These are phyloP conservation scores for Eupsilia transversa DNA, from an alignment of 2,888 invertebrate genomes.

Conservation along the genomic window DNA sequence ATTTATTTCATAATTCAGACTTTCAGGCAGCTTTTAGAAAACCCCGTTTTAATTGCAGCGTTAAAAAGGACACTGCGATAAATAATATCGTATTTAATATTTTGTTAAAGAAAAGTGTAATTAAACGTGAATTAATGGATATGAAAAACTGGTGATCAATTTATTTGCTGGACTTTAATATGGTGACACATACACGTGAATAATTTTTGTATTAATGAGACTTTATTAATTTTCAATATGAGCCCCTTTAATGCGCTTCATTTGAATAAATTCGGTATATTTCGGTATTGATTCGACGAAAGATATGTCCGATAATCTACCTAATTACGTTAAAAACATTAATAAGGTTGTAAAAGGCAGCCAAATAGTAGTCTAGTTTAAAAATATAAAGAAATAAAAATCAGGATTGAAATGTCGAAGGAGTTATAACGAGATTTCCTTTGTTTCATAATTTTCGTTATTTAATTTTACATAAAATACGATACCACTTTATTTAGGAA, in stretches of 20 bases:
- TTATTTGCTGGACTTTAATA: slow-evolving; percentile 8
- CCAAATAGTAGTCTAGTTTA: neutral
- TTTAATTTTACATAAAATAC: neutral
- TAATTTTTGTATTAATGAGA: slow-evolving; percentile 2
- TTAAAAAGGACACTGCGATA: neutral
- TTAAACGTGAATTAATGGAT: slow-evolving; percentile 5
- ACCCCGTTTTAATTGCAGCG: neutral
- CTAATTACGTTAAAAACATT: neutral
- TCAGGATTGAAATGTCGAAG: neutral
- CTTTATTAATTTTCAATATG: slow-evolving; percentile 9
- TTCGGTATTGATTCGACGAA: neutral
- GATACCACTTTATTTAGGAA: neutral
- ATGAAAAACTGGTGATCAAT: slow-evolving; percentile 20
- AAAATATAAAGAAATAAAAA: neutral
- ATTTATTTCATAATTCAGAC: neutral
- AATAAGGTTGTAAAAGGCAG: neutral
- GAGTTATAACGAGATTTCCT: neutral
- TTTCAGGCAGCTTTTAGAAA: neutral
- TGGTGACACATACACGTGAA: slow-evolving; percentile 6
- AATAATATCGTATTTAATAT: slow-evolving; percentile 9
- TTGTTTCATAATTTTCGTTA: neutral
- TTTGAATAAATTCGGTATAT: neutral
- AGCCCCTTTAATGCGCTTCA: neutral
- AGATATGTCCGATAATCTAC: no score
- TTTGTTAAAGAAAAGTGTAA: neutral